phyloP scores from a whole-genome alignment of 1,140 invertebrate genomes.

The Heliothis subflexa region DNA sequence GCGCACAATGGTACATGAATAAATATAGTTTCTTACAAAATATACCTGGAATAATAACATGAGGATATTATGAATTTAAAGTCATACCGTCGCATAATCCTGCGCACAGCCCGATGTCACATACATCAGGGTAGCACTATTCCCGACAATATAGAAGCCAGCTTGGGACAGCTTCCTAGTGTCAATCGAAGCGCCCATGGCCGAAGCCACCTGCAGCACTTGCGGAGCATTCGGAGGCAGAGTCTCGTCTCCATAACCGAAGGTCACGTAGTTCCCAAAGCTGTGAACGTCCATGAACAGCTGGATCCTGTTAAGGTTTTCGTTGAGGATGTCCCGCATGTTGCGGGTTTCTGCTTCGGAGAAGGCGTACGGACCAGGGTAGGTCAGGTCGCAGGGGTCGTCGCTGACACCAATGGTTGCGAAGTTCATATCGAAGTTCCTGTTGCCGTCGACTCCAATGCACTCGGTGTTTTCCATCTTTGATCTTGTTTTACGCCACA shows the following conservation, averaged over 20 bases:
- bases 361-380: constrained; percentile 88
- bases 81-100: constrained; percentile 87
- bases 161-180: constrained; percentile 65
- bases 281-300: constrained; percentile 73
- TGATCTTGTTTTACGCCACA: constrained; percentile 85
- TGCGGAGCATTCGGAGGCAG: constrained; percentile 84
- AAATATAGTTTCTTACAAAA: no score
- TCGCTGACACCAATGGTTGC: constrained; percentile 88
- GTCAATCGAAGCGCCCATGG: constrained; percentile 78
- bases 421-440: constrained; percentile 89
- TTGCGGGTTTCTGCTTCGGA: constrained; percentile 89
- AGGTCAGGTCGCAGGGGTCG: constrained; percentile 89
- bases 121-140: constrained; percentile 87
- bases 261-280: constrained; percentile 82
- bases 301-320: constrained; percentile 65
- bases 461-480: constrained; percentile 69
- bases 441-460: constrained; percentile 87
- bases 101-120: constrained; percentile 86
- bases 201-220: constrained; percentile 66
- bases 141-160: constrained; percentile 87
- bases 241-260: constrained; percentile 87
- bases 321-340: constrained; percentile 78
- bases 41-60: neutral
- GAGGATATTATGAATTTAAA: neutral
- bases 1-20: no score